Conservation (phyloP, 2,888 invertebrate species). For the Limnephilus marmoratus region DNA sequence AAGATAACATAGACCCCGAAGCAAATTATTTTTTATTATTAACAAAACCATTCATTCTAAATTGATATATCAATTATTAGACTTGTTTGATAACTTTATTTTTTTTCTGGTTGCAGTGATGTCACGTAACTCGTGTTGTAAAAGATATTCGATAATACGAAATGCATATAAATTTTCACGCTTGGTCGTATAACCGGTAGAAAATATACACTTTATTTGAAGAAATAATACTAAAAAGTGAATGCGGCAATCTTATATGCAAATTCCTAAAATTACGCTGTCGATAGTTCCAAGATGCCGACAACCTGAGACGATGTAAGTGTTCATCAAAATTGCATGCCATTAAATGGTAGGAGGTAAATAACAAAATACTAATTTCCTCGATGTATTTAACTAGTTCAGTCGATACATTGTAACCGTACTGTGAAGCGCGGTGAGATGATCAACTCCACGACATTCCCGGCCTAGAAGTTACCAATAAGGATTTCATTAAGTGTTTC, state of each 20-base stretch:
- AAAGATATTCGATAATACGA: not conserved
- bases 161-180: not conserved
- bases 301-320: not conserved
- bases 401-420: not conserved
- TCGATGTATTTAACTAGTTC: not conserved
- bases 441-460: conserved; percentile 34
- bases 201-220: too few species aligned
- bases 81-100: too few species aligned
- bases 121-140: not conserved
- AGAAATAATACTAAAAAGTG: not conserved
- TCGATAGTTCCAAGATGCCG: not conserved
- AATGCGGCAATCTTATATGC: not conserved
- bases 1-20: too few species aligned
- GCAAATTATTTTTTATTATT: too few species aligned
- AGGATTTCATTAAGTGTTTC: conserved; percentile 62
- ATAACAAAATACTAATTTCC: not conserved
- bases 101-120: too few species aligned
- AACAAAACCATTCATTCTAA: too few species aligned
- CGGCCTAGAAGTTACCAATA: conserved; percentile 48
- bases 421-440: not conserved
- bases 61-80: too few species aligned
- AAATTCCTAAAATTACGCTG: not conserved
- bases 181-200: not conserved
- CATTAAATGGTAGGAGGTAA: not conserved
- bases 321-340: not conserved